These are phyloP conservation scores for Rhagium mordax DNA, from an alignment of 2,888 invertebrate species.

Conservation along the genomic window DNA sequence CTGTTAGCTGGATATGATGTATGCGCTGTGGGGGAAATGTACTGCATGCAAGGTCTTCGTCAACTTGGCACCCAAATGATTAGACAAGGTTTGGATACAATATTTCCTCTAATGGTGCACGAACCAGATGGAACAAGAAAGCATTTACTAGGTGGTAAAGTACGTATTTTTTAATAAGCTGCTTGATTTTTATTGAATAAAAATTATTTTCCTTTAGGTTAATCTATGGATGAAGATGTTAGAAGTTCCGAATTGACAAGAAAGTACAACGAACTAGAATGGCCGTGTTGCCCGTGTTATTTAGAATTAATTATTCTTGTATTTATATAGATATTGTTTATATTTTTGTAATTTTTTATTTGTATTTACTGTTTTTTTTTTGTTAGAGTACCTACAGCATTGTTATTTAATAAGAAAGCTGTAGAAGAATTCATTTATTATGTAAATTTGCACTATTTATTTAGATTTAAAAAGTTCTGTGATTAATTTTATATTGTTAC, in stretches of 20 bases:
- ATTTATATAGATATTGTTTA: too few species aligned
- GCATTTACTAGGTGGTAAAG: constrained; percentile 11
- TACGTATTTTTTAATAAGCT: background rate
- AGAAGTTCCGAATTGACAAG: background rate
- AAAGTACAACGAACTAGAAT: background rate
- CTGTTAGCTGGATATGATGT: constrained; percentile 38
- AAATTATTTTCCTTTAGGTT: constrained; percentile 9
- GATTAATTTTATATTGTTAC: background rate
- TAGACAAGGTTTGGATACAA: constrained; percentile 24
- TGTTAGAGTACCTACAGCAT: too few species aligned
- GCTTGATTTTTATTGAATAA: background rate
- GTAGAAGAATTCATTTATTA: background rate
- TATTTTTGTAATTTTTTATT: too few species aligned
- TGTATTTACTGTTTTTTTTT: too few species aligned
- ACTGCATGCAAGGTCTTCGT: background rate
- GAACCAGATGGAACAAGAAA: constrained; percentile 32
- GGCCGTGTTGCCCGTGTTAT: background rate
- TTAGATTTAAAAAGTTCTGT: constrained; percentile 12
- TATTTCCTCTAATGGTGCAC: constrained; percentile 13
- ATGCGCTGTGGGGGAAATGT: constrained; percentile 38
- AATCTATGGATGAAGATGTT: constrained; percentile 17
- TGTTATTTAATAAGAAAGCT: too few species aligned
- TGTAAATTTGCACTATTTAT: background rate
- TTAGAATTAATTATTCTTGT: background rate
- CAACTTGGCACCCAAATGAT: constrained; percentile 17